These are phyloP conservation scores for Emys orbicularis DNA, from an alignment of 2,797 vertebrate genomes.

Conservation along the genomic window DNA sequence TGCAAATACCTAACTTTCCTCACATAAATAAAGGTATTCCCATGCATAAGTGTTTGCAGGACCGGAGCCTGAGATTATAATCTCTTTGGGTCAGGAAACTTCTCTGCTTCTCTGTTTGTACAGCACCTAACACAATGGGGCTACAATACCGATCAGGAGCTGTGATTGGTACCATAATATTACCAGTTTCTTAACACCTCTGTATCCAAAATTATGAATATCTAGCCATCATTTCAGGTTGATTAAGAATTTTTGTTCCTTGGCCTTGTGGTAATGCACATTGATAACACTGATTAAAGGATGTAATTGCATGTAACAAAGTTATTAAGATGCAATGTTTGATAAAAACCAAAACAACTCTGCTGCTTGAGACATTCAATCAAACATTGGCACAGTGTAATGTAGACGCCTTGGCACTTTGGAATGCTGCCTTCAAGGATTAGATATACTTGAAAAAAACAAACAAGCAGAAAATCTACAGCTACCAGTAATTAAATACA, in stretches of 20 bases:
- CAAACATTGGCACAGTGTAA: not conserved
- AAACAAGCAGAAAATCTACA: not conserved
- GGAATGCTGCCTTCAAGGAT: not conserved
- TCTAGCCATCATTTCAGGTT: not conserved
- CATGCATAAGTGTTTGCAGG: not conserved
- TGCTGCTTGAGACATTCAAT: not conserved
- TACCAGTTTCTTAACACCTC: not conserved
- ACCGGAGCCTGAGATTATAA: not conserved
- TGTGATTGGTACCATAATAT: rapidly evolving
- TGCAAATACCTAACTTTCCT: not conserved
- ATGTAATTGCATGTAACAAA: not conserved
- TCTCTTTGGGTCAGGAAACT: not conserved
- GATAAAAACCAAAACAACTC: not conserved
- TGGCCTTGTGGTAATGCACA: not conserved
- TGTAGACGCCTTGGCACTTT: not conserved
- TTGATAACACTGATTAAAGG: not conserved
- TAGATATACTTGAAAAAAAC: not conserved
- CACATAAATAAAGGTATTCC: not conserved
- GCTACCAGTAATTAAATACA: not conserved
- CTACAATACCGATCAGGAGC: not conserved
- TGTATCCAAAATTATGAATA: not conserved
- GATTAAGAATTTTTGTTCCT: not conserved
- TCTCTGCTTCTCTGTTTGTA: not conserved
- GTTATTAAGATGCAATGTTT: not conserved
- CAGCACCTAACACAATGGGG: not conserved